Evolutionary conservation across 2,888 invertebrate species (phyloP).

Genomic region (Arrhopalites spinosus): DNA sequence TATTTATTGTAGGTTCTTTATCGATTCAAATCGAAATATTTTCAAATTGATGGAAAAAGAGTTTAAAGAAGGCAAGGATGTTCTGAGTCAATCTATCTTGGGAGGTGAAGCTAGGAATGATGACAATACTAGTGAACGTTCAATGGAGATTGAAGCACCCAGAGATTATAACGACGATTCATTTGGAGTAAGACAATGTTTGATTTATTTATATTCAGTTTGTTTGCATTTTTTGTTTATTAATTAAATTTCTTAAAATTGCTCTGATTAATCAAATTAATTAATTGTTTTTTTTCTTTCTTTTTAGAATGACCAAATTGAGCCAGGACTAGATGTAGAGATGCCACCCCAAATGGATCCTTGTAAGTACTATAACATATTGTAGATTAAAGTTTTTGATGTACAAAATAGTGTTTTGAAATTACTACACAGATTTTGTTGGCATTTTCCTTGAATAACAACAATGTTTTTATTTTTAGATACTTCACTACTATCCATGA

Average conservation of each 20-base stretch:
- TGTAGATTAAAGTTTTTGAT: too few relatives aligned
- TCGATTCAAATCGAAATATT: conserved; percentile 40
- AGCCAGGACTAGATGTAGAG: too few relatives aligned
- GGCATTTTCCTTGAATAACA: too few relatives aligned
- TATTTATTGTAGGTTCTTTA: conserved; percentile 38
- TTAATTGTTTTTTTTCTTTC: neutral
- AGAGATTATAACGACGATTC: conserved; percentile 41
- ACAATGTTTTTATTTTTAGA: too few relatives aligned
- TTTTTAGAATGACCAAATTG: too few relatives aligned
- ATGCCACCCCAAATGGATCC: too few relatives aligned
- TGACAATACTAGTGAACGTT: conserved; percentile 10
- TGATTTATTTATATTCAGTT: neutral
- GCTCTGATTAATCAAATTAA: neutral
- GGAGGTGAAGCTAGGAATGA: neutral
- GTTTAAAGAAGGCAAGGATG: conserved; percentile 26
- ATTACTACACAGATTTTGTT: too few relatives aligned
- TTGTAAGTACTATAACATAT: too few relatives aligned
- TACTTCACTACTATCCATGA: conserved; percentile 29
- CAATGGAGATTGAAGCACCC: conserved; percentile 41
- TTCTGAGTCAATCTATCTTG: conserved; percentile 23
- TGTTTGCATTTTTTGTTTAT: too few relatives aligned
- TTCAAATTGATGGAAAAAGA: conserved; percentile 40
- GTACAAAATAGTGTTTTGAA: too few relatives aligned
- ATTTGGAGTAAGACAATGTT: conserved; percentile 37
- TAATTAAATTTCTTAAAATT: neutral